Percentiles rank a stretch among this genome's conserved stretches.
phyloP scores from a whole-genome alignment of 2,888 invertebrate genomes.

The Andrena flavipes region DNA sequence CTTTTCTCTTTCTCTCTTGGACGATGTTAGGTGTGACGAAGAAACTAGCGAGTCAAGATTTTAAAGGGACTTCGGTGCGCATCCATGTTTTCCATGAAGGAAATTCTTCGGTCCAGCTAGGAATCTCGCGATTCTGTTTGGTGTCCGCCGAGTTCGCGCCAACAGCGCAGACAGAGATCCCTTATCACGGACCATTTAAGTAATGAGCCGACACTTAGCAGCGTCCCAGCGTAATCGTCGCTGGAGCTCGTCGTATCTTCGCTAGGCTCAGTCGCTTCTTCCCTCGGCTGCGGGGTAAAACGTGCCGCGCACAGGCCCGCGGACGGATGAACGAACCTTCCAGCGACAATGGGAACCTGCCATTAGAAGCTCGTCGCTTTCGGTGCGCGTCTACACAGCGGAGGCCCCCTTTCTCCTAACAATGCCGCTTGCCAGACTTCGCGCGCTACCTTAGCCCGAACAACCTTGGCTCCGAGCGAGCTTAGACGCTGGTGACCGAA shows the following conservation, averaged over 20 bases:
- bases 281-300: constrained; percentile 1
- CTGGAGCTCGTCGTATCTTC: constrained; percentile 6
- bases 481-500: constrained; percentile 11
- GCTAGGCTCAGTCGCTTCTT: constrained; percentile 11
- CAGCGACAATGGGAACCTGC: constrained; percentile 54
- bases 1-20: no score
- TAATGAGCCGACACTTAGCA: constrained; percentile 67
- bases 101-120: background rate
- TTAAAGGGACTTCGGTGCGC: no score
- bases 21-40: no score
- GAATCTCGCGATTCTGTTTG: background rate
- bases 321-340: constrained; percentile 18
- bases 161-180: constrained; percentile 19
- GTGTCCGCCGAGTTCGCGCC: constrained; percentile 16
- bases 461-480: constrained; percentile 6
- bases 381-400: constrained; percentile 44
- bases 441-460: constrained; percentile 32
- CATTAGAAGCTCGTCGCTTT: constrained; percentile 54
- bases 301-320: background rate
- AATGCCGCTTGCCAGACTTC: constrained; percentile 55
- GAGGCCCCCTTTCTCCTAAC: constrained; percentile 39
- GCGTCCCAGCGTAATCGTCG: constrained; percentile 27
- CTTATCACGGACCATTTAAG: constrained; percentile 63
- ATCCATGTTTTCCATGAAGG: background rate
- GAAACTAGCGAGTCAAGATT: no score